phyloP scores from a whole-genome alignment of 2,797 vertebrate genomes.

The Eurystomus glaucurus region DNA sequence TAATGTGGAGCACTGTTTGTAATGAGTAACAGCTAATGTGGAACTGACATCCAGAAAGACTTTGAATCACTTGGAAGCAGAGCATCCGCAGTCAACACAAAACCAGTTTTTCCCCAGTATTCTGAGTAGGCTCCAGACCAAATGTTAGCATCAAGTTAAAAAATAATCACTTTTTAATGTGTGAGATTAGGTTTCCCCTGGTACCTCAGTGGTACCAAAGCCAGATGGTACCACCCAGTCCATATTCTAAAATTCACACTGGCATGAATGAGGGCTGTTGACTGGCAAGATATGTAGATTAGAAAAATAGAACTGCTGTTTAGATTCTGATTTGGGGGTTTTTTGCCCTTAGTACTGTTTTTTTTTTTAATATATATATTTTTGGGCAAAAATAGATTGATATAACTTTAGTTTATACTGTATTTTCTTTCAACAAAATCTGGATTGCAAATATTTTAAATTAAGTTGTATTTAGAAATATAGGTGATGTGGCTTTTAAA shows the following conservation, averaged over 20 bases:
- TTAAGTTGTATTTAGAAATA: background rate
- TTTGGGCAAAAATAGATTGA: background rate
- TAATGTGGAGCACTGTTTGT: rapidly evolving
- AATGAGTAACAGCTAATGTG: background rate
- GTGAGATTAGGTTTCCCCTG: background rate
- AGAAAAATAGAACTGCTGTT: background rate
- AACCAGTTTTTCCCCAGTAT: rapidly evolving
- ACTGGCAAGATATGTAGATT: background rate
- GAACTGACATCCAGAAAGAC: background rate
- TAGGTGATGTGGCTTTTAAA: background rate
- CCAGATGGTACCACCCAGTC: background rate
- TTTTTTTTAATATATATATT: background rate
- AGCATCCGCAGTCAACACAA: background rate
- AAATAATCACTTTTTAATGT: background rate
- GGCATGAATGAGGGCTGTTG: background rate
- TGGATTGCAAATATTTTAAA: background rate
- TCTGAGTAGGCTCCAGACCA: background rate
- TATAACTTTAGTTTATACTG: background rate
- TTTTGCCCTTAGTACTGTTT: background rate
- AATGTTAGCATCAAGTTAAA: background rate
- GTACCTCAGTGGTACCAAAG: background rate
- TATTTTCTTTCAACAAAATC: background rate
- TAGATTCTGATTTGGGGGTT: background rate
- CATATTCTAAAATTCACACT: background rate
- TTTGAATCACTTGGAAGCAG: background rate